Conservation (phyloP, 2,797 vertebrate genomes). For the Echiichthys vipera region DNA sequence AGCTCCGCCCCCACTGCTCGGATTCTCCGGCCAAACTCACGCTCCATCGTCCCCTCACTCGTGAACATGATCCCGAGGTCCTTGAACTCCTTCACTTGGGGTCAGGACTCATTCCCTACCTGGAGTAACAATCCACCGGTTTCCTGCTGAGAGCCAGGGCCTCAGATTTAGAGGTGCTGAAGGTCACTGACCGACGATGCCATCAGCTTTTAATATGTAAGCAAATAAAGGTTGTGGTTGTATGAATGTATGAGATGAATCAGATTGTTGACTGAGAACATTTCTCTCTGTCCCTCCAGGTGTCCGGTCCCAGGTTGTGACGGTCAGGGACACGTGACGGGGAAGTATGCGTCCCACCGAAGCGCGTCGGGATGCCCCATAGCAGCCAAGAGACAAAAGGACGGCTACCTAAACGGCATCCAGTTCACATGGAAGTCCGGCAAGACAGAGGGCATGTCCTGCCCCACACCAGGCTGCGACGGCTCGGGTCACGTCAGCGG, state of each 20-base stretch:
- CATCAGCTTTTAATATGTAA: background rate
- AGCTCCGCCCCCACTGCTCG: no score
- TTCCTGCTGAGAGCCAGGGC: no score
- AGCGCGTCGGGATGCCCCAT: constrained; percentile 97
- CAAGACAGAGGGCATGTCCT: constrained; percentile 99
- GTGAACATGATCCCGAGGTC: no score
- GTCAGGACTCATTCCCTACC: no score
- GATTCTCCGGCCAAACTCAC: no score
- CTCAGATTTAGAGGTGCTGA: no score
- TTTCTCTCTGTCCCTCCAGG: constrained; percentile 73
- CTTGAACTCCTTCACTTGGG: no score
- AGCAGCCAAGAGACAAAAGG: constrained; percentile 97
- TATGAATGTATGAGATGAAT: background rate
- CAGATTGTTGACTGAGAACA: background rate
- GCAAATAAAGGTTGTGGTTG: background rate
- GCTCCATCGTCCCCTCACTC: no score
- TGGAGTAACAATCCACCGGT: no score
- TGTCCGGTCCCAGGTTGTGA: constrained; percentile 98
- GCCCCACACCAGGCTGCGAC: constrained; percentile 96
- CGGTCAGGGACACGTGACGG: constrained; percentile 97
- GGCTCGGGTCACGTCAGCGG: constrained; percentile 98
- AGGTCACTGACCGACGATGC: no score
- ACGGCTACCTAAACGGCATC: constrained; percentile 96
- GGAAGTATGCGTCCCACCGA: constrained; percentile 97
- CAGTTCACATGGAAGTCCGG: constrained; percentile 99